These are phyloP conservation scores for Ennomos erosarius DNA, from an alignment of 2,888 invertebrate genomes.

Conservation along the genomic window DNA sequence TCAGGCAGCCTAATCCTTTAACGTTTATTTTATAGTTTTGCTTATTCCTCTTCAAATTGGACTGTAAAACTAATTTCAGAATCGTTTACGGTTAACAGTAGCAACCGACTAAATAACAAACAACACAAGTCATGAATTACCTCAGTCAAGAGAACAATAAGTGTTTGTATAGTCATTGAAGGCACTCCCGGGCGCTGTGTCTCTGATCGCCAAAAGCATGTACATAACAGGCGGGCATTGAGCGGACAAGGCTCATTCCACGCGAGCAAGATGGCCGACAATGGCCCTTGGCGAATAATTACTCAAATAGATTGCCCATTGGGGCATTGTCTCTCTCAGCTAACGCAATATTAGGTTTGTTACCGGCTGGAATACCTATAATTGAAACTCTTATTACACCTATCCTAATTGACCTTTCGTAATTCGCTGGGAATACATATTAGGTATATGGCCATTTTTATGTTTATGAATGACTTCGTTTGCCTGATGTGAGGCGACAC, in stretches of 20 bases:
- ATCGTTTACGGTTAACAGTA: too few relatives aligned
- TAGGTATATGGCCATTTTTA: too few relatives aligned
- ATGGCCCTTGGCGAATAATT: conserved; percentile 84
- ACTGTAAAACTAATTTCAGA: too few relatives aligned
- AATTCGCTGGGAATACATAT: conserved; percentile 8
- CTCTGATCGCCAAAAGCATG: conserved; percentile 70
- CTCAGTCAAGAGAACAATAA: conserved; percentile 55
- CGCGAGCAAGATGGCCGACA: conserved; percentile 83
- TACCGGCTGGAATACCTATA: conserved; percentile 61
- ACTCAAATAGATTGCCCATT: conserved; percentile 85
- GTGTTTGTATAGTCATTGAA: conserved; percentile 66
- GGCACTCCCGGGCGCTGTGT: conserved; percentile 66
- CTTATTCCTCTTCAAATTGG: too few relatives aligned
- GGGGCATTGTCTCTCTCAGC: conserved; percentile 79
- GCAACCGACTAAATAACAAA: conserved; percentile 36
- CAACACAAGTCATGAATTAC: conserved; percentile 49
- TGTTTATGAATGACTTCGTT: too few relatives aligned
- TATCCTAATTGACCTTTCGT: conserved; percentile 27
- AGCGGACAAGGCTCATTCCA: conserved; percentile 81
- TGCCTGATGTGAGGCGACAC: too few relatives aligned
- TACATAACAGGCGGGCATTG: conserved; percentile 73
- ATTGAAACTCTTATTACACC: conserved; percentile 42
- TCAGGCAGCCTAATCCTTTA: too few relatives aligned
- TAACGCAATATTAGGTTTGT: conserved; percentile 70
- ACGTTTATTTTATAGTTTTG: too few relatives aligned